Percentiles rank a stretch among this genome's conserved stretches.
Evolutionary conservation across 2,888 invertebrate genomes (phyloP).

Genomic region (Drosophila kuntzei): DNA sequence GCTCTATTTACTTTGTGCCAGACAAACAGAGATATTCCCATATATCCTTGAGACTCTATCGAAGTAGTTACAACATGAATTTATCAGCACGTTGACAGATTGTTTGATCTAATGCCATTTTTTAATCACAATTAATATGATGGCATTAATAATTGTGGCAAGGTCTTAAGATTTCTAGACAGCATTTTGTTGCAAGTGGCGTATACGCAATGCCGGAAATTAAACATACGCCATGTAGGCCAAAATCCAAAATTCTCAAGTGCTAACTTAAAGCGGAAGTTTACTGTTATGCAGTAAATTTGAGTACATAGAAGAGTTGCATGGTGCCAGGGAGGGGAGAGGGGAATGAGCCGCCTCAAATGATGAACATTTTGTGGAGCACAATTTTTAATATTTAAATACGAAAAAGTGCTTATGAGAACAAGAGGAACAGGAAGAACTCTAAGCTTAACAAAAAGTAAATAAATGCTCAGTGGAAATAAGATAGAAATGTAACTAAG

Average conservation of each 20-base stretch:
- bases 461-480: slow-evolving; percentile 34
- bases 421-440: slow-evolving; percentile 32
- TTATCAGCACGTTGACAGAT: slow-evolving; percentile 67
- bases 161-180: slow-evolving; percentile 12
- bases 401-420: slow-evolving; percentile 62
- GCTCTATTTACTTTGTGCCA: slow-evolving; percentile 58
- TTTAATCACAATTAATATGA: slow-evolving; percentile 53
- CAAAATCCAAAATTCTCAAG: slow-evolving; percentile 25
- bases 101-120: slow-evolving; percentile 50
- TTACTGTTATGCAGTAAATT: slow-evolving; percentile 61
- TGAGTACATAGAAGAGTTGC: slow-evolving; percentile 4
- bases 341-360: slow-evolving; percentile 17
- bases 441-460: slow-evolving; percentile 35
- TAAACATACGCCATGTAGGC: slow-evolving; percentile 70
- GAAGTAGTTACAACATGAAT: slow-evolving; percentile 21
- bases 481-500: not conserved
- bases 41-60: slow-evolving; percentile 28
- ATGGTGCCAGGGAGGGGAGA: not conserved
- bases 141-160: slow-evolving; percentile 56
- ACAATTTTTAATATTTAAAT: slow-evolving; percentile 74
- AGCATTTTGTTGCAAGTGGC: slow-evolving; percentile 9
- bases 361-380: slow-evolving; percentile 34
- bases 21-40: slow-evolving; percentile 33
- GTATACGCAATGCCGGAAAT: slow-evolving; percentile 74
- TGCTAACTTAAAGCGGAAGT: slow-evolving; percentile 64